Percentiles rank a stretch among this genome's conserved stretches.
Evolutionary conservation across 2,888 invertebrate species (phyloP).

Genomic region (Hyles lineata): DNA sequence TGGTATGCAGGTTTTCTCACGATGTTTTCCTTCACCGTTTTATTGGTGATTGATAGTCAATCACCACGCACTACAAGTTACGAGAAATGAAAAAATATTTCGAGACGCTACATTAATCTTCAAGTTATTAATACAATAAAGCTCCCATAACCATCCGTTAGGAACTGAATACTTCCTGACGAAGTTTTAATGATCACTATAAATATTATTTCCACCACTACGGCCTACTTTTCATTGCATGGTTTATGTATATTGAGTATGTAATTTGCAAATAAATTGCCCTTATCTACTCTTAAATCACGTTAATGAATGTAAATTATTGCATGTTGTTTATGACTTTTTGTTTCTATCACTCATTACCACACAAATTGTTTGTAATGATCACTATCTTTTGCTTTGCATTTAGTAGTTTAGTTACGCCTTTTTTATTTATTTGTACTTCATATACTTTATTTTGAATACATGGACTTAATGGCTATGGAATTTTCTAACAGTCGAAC

Average conservation of each 20-base stretch:
- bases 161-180: neutral
- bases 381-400: slow-evolving; percentile 7
- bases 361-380: slow-evolving; percentile 14
- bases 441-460: no score
- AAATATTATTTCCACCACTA: neutral
- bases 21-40: no score
- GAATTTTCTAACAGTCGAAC: no score
- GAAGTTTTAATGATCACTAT: neutral
- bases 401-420: neutral
- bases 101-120: neutral
- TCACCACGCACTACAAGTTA: neutral
- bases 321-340: slow-evolving; percentile 12
- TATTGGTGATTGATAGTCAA: no score
- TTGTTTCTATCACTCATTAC: slow-evolving; percentile 17
- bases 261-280: slow-evolving; percentile 6
- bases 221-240: slow-evolving; percentile 4
- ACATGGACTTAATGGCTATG: no score
- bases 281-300: slow-evolving; percentile 24
- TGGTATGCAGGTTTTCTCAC: no score
- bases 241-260: neutral
- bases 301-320: slow-evolving; percentile 29
- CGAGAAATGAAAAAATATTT: neutral
- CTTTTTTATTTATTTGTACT: neutral
- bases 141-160: neutral
- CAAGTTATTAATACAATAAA: neutral